phyloP scores from a whole-genome alignment of 2,888 invertebrate species.

The Argyra leucocephala region DNA sequence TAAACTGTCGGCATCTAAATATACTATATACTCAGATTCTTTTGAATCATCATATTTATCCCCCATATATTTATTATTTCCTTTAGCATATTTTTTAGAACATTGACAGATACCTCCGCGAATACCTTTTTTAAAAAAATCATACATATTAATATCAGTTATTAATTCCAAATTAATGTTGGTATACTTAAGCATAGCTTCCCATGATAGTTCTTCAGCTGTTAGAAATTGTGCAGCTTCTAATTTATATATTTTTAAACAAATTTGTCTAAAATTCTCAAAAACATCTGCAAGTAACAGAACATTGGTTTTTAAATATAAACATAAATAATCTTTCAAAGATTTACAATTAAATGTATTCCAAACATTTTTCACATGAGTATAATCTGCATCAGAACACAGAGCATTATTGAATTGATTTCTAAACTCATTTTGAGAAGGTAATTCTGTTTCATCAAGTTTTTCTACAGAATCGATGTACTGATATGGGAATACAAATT shows the following conservation, averaged over 20 bases:
- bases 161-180: slow-evolving; percentile 29
- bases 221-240: slow-evolving; percentile 29
- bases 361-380: slow-evolving; percentile 27
- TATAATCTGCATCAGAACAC: slow-evolving; percentile 22
- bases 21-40: slow-evolving; percentile 3
- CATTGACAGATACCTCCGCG: slow-evolving; percentile 28
- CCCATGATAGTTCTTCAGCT: slow-evolving; percentile 26
- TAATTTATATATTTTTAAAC: slow-evolving; percentile 24
- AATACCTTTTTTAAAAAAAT: slow-evolving; percentile 30
- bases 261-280: slow-evolving; percentile 28
- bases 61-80: slow-evolving; percentile 12
- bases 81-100: slow-evolving; percentile 11
- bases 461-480: too few species aligned
- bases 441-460: too few species aligned
- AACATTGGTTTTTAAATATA: slow-evolving; percentile 28
- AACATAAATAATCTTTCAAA: slow-evolving; percentile 28
- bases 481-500: too few species aligned
- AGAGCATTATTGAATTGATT: not conserved
- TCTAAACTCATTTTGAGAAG: too few species aligned
- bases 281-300: slow-evolving; percentile 30
- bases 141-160: slow-evolving; percentile 31
- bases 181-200: slow-evolving; percentile 32
- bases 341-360: slow-evolving; percentile 23
- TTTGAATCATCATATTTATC: not conserved
- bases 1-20: slow-evolving; percentile 23